phyloP scores from a whole-genome alignment of 2,888 invertebrate species.

The Orthonychiurus folsomi region DNA sequence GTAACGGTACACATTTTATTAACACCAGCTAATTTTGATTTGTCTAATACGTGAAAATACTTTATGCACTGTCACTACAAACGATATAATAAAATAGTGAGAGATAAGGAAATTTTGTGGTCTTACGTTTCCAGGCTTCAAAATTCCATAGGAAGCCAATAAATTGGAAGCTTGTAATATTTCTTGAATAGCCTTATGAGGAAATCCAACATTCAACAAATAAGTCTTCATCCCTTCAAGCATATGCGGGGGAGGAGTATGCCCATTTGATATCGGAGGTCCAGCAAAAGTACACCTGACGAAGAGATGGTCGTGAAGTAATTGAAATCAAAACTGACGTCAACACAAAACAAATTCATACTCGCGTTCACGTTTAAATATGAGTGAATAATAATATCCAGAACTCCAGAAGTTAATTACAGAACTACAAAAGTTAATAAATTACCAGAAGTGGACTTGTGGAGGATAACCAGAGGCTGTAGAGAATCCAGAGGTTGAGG shows the following conservation, averaged over 20 bases:
- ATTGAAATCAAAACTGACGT: too few relatives aligned
- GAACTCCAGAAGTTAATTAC: too few relatives aligned
- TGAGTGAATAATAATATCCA: too few relatives aligned
- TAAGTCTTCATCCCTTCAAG: slow-evolving; percentile 39
- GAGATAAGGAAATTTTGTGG: not conserved
- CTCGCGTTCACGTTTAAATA: too few relatives aligned
- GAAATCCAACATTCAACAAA: slow-evolving; percentile 37
- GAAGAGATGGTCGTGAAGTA: too few relatives aligned
- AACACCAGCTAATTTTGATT: too few relatives aligned
- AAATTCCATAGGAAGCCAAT: slow-evolving; percentile 38
- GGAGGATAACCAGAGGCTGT: slow-evolving; percentile 38
- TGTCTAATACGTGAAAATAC: too few relatives aligned
- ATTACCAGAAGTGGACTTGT: slow-evolving; percentile 40
- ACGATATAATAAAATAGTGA: too few relatives aligned
- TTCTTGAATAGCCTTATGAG: slow-evolving; percentile 38
- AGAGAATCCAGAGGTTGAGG: slow-evolving; percentile 29
- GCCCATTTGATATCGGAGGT: slow-evolving; percentile 39
- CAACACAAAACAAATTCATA: too few relatives aligned
- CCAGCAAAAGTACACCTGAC: slow-evolving; percentile 40
- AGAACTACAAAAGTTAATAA: too few relatives aligned
- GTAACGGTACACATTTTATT: too few relatives aligned
- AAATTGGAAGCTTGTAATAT: slow-evolving; percentile 38
- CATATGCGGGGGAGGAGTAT: slow-evolving; percentile 40
- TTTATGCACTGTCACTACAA: too few relatives aligned
- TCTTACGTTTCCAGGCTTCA: slow-evolving; percentile 36